phyloP scores from a whole-genome alignment of 2,888 invertebrate genomes.

The Omphaloscelis lunosa region DNA sequence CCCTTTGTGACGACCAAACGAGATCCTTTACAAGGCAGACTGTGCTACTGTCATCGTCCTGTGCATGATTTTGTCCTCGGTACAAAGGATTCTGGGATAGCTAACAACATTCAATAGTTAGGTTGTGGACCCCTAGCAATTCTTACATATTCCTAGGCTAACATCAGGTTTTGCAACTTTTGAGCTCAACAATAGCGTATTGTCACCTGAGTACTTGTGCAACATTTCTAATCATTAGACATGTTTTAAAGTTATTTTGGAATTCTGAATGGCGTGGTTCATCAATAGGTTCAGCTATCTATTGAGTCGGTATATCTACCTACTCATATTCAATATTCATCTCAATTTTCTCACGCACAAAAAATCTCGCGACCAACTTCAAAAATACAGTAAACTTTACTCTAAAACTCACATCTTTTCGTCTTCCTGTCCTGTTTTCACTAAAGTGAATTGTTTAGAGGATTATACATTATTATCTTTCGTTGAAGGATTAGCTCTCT shows the following conservation, averaged over 20 bases:
- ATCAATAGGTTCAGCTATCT: background rate
- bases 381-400: background rate
- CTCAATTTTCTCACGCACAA: background rate
- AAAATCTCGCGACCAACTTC: background rate
- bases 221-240: slow-evolving; percentile 11
- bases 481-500: slow-evolving; percentile 81
- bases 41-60: slow-evolving; percentile 24
- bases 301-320: background rate
- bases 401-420: slow-evolving; percentile 29
- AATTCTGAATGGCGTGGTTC: background rate
- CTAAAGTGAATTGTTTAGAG: slow-evolving; percentile 75
- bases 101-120: slow-evolving; percentile 21
- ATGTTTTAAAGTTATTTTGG: slow-evolving; percentile 10
- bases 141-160: slow-evolving; percentile 6
- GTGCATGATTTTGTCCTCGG: background rate
- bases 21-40: slow-evolving; percentile 25
- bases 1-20: slow-evolving; percentile 43
- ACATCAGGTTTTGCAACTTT: slow-evolving; percentile 37
- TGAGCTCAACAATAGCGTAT: slow-evolving; percentile 29
- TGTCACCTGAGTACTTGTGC: slow-evolving; percentile 15
- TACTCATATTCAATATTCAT: background rate
- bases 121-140: slow-evolving; percentile 20
- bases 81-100: slow-evolving; percentile 35
- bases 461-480: slow-evolving; percentile 80
- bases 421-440: slow-evolving; percentile 74